A percentile compares a stretch with the other conserved stretches of the same genome.
These are phyloP conservation scores for Nasonia oneida DNA, from an alignment of 2,888 invertebrate genomes.

Conservation along the genomic window DNA sequence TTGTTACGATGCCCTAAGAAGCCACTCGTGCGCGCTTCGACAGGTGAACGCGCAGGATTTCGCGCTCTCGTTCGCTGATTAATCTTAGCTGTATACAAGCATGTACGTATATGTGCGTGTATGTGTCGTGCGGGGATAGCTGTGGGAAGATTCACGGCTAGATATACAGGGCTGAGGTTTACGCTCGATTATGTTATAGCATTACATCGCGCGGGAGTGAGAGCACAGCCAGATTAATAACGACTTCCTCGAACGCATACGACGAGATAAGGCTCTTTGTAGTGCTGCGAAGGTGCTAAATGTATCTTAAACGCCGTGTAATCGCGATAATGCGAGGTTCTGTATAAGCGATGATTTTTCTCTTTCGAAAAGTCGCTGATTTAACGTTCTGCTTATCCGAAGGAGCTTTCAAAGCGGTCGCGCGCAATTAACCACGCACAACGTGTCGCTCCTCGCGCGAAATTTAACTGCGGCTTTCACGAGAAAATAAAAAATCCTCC, in stretches of 20 bases:
- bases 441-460: not conserved
- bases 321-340: not conserved
- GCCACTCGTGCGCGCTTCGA: not conserved
- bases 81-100: not conserved
- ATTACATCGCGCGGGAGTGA: not conserved
- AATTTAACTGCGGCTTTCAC: conserved; percentile 1
- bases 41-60: conserved; percentile 15
- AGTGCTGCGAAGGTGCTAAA: not conserved
- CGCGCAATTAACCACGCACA: too few species aligned
- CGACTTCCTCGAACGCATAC: not conserved
- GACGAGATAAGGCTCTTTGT: not conserved
- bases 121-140: not conserved
- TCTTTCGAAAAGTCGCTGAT: not conserved
- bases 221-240: not conserved
- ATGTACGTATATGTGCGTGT: not conserved
- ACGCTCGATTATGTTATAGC: not conserved
- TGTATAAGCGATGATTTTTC: not conserved
- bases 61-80: conserved; percentile 1
- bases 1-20: conserved; percentile 18
- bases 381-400: not conserved
- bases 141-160: not conserved
- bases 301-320: not conserved
- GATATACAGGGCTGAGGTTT: not conserved
- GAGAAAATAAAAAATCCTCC: not conserved
- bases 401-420: too few species aligned